Percentiles rank a stretch among this genome's conserved stretches.
These are phyloP conservation scores for Mastacembelus armatus DNA, from an alignment of 2,797 vertebrate genomes.

Conservation along the genomic window DNA sequence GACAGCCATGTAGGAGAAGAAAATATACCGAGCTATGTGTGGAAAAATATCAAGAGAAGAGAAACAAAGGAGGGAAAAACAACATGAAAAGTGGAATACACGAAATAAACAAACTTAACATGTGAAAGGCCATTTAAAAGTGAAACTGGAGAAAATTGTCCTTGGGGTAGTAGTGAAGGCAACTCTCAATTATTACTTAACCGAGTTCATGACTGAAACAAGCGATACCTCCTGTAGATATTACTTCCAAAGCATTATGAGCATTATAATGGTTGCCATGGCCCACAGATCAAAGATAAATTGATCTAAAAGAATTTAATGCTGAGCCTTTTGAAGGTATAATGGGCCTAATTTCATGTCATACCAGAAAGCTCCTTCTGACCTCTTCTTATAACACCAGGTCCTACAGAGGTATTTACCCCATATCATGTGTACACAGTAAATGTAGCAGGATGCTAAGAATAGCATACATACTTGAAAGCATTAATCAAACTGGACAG, in stretches of 20 bases:
- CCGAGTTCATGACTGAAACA: neutral
- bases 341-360: slow-evolving; percentile 18
- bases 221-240: slow-evolving; percentile 15
- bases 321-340: neutral
- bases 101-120: neutral
- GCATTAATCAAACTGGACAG: slow-evolving; percentile 55
- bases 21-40: slow-evolving; percentile 56
- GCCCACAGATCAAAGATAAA: slow-evolving; percentile 18
- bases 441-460: slow-evolving; percentile 28
- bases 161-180: slow-evolving; percentile 6
- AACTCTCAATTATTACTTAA: slow-evolving; percentile 18
- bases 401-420: neutral
- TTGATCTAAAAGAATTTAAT: slow-evolving; percentile 6
- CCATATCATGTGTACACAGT: slow-evolving; percentile 2
- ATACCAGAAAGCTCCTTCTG: neutral
- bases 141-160: slow-evolving; percentile 6
- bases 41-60: slow-evolving; percentile 34
- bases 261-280: too few species aligned
- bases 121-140: slow-evolving; percentile 2
- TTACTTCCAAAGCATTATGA: slow-evolving; percentile 1
- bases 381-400: slow-evolving; percentile 16
- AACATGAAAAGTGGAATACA: slow-evolving; percentile 8
- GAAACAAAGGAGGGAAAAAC: slow-evolving; percentile 9
- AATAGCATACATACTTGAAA: slow-evolving; percentile 49
- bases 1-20: slow-evolving; percentile 31